Evolutionary conservation across 2,888 invertebrate species (phyloP), one percentile per base, ranked within the genome.

Genomic region (Spodoptera littoralis): DNA sequence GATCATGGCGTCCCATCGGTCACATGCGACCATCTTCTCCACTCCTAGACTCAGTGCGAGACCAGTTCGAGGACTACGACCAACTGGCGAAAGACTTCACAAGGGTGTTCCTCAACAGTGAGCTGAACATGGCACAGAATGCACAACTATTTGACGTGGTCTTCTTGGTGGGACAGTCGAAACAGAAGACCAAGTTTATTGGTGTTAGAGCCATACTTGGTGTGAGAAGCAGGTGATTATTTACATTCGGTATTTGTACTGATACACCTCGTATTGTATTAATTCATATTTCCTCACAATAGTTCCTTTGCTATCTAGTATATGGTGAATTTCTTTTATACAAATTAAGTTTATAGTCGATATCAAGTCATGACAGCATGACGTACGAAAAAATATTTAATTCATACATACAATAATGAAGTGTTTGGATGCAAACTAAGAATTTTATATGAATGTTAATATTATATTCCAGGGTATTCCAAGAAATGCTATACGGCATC

Each of bases 21-120:
- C 98, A 98, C 90, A 98, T 98, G 98, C 95, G 98, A 83, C 98
- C 98, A 0, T 98, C 98, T 0, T 98, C 98, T 22, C 98, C 98
- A 0, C 95, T 99, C 44, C 95, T 98, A 77, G 98, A 99, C 91
- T 98, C 98, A 5, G 98, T 98, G 46, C 95, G 98, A 80, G 98
- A 98, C 93, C 97, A 98, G 87, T 98, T 98, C 88, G 98, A 98
- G 91, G 98, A 98, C 91, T 98, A 98, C 92, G 98, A 98, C 89
- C 98, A 98, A 88, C 95, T 98, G 61, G 98, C 98, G 43, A 98
- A 98, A 91, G 98, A 98, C 92, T 98, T 98, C 89, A 98, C 98
- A 9, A 95, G 97, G 80, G 97, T 97, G 81, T 98, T 98, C 93
- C 95, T 98, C 61, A 98, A 98, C 90, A 96, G 96, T 80, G 97